These are phyloP conservation scores for Pyrrhosoma nymphula DNA, from an alignment of 2,888 invertebrate species.

Conservation along the genomic window DNA sequence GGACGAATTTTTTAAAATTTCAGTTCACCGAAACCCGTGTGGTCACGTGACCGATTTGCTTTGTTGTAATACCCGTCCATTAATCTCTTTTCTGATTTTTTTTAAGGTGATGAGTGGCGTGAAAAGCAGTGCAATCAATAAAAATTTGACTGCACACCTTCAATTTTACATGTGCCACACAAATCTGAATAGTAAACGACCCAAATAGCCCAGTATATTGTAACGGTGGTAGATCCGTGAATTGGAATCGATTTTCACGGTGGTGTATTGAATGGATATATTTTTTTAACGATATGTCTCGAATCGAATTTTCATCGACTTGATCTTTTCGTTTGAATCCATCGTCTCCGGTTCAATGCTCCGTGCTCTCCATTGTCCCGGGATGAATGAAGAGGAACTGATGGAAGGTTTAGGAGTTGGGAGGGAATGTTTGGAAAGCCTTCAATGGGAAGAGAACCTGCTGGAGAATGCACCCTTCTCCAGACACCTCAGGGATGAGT, in stretches of 20 bases:
- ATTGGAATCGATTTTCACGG: not conserved
- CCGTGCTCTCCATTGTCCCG: not conserved
- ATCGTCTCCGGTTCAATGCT: not conserved
- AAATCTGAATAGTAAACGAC: too few relatives aligned
- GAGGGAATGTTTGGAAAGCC: not conserved
- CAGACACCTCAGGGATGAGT: not conserved
- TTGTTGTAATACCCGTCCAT: too few relatives aligned
- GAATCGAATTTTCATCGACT: not conserved
- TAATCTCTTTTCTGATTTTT: too few relatives aligned
- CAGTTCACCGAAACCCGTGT: too few relatives aligned
- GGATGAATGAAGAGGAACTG: not conserved
- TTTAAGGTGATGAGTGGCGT: too few relatives aligned
- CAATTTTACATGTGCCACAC: too few relatives aligned
- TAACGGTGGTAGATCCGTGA: too few relatives aligned
- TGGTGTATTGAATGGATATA: not conserved
- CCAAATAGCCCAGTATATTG: too few relatives aligned
- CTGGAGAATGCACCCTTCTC: not conserved
- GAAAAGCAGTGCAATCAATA: too few relatives aligned
- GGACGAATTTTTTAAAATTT: too few relatives aligned
- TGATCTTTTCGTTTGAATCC: not conserved
- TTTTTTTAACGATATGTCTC: not conserved
- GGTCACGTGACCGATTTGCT: too few relatives aligned
- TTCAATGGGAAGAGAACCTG: not conserved
- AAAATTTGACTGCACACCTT: too few relatives aligned
- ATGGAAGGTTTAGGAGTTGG: not conserved